Conservation (phyloP, 2,888 invertebrate species). For the Nomada fabriciana region DNA sequence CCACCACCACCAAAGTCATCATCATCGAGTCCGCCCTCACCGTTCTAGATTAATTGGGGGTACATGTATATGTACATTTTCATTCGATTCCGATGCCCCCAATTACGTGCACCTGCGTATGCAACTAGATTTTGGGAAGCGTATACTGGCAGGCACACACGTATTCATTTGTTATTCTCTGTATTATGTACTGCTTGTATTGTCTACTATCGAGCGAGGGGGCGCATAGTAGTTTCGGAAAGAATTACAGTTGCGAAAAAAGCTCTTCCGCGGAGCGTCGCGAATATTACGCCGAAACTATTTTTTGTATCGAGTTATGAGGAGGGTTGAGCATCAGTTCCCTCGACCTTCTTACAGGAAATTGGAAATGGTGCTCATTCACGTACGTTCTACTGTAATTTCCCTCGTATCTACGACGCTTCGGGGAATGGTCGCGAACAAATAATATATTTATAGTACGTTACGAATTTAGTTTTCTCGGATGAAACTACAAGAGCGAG, state of each 20-base stretch:
- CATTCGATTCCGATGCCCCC: slow-evolving; percentile 27
- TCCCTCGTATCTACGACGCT: slow-evolving; percentile 74
- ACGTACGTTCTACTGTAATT: slow-evolving; percentile 70
- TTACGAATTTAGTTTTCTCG: slow-evolving; percentile 80
- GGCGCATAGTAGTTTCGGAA: slow-evolving; percentile 72
- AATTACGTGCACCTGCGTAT: slow-evolving; percentile 22
- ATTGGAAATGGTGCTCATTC: slow-evolving; percentile 69
- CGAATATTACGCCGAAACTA: slow-evolving; percentile 68
- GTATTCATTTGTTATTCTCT: slow-evolving; percentile 63
- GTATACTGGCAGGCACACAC: slow-evolving; percentile 9
- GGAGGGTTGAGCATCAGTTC: slow-evolving; percentile 42
- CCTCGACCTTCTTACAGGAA: slow-evolving; percentile 58
- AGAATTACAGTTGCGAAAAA: slow-evolving; percentile 63
- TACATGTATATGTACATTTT: slow-evolving; percentile 1
- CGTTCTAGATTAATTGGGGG: too few species aligned
- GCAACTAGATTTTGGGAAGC: background rate
- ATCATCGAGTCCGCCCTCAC: background rate
- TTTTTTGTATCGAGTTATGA: slow-evolving; percentile 74
- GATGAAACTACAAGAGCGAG: slow-evolving; percentile 67
- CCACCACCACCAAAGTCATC: background rate
- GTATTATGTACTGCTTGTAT: slow-evolving; percentile 69
- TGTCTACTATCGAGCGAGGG: slow-evolving; percentile 70
- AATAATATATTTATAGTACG: slow-evolving; percentile 80
- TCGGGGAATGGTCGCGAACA: slow-evolving; percentile 78
- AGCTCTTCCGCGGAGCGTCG: slow-evolving; percentile 80